Evolutionary conservation across 1,140 invertebrate species (phyloP), one percentile per base, ranked within the genome.

Genomic region (Mercenaria mercenaria): DNA sequence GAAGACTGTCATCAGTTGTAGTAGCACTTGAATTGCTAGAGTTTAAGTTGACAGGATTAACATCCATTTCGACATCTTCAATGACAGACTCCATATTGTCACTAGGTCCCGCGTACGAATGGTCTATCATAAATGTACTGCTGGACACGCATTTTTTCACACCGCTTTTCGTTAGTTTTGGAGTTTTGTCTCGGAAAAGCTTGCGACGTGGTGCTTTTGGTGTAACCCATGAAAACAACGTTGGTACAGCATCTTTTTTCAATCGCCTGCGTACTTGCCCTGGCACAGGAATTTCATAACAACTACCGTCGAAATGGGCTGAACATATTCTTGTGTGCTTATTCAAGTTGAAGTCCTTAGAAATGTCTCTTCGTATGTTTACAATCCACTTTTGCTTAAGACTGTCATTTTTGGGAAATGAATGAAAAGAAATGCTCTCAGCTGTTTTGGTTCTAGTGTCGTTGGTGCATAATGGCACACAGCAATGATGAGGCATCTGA

Each of bases 401-500:
- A 8, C 15, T 34, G 13, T 56, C 77, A 52, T 80, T 32, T 59
- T 56, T 80, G 52, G 43, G 52, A 37, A 59, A 80, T 56, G 26
- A 15, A 29, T 59, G 52, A 15, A 56, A 34, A 18, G 50, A 56
- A 15, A 56, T 32, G 32, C 32, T 15, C n/a, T 56, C 2, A 50
- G 4, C 34, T n/a, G 13, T 56, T 50, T 32, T n/a, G n/a, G 50
- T 34, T 26, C 39, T 32, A 43, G 29, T 6, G 6, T 56, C 52
- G 20, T 23, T 56, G 3, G 10, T 11, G 20, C 52, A 56, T 3
- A 56, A 13, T 13, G 41, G 37, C 15, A 47, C 37, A 77, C 74
- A 77, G 23, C 74, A 77, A 43, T 47, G 74, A 77, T 77, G 74
- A 43, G 6, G 64, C 41, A 77, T 77, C 37, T 39, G 74, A 77